phyloP scores from a whole-genome alignment of 2,797 vertebrate genomes.

The Loriculus beryllinus region DNA sequence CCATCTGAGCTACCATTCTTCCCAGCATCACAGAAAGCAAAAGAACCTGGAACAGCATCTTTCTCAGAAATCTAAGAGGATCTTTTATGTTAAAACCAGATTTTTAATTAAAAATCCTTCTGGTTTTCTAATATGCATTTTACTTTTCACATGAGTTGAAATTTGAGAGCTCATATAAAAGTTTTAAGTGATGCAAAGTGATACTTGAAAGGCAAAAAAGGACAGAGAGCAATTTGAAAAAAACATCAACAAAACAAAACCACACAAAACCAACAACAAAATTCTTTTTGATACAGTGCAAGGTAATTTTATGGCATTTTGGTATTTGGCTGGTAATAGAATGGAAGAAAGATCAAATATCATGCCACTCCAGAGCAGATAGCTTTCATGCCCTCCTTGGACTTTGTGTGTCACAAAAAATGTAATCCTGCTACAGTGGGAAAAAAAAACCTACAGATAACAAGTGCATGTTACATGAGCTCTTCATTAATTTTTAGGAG shows the following conservation, averaged over 20 bases:
- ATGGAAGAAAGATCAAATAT: background rate
- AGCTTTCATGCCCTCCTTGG: background rate
- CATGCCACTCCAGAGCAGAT: fast-evolving
- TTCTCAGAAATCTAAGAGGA: background rate
- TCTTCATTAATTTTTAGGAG: background rate
- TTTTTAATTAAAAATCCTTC: background rate
- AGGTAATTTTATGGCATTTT: background rate
- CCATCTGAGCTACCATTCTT: background rate
- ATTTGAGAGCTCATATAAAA: background rate
- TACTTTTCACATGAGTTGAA: background rate
- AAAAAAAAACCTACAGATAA: background rate
- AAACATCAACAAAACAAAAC: fast-evolving
- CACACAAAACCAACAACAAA: background rate
- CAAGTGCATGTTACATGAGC: fast-evolving
- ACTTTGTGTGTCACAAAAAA: background rate
- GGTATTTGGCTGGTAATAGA: background rate
- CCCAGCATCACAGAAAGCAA: background rate
- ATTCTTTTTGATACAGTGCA: background rate
- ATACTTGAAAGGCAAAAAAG: background rate
- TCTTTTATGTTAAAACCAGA: background rate
- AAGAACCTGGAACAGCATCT: background rate
- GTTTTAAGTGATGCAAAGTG: background rate
- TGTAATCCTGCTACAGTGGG: background rate
- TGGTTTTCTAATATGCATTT: background rate
- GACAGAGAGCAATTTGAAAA: background rate